Conservation (phyloP, 2,797 vertebrate species). For the Sphenopsis melanotis region DNA sequence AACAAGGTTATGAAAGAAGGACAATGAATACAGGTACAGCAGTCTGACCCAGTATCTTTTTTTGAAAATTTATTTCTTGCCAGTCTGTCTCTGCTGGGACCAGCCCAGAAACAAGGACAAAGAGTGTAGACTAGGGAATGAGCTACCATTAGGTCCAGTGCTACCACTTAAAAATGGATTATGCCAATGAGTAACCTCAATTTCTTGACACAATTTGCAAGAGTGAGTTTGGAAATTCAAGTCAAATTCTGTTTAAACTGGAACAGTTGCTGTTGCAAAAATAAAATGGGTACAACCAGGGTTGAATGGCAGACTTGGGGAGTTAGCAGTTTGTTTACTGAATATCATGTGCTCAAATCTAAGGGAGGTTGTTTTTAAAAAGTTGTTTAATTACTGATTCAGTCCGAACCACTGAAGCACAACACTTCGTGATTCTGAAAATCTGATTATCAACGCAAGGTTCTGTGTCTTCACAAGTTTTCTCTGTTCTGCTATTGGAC, state of each 20-base stretch:
- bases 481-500: neutral
- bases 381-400: neutral
- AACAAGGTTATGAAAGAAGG: neutral
- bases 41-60: neutral
- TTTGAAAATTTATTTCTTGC: neutral
- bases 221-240: neutral
- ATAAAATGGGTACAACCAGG: neutral
- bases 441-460: neutral
- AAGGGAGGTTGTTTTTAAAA: neutral
- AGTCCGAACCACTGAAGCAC: neutral
- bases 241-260: neutral
- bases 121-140: neutral
- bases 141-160: neutral
- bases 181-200: neutral
- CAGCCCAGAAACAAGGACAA: neutral
- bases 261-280: neutral
- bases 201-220: neutral
- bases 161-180: conserved; percentile 11
- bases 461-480: neutral
- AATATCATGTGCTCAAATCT: neutral
- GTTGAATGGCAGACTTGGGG: neutral
- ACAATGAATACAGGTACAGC: neutral
- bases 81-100: neutral
- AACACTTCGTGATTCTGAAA: neutral
- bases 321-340: neutral